phyloP scores from a whole-genome alignment of 2,113 vertebrate species.

The Rhizomys pruinosus region DNA sequence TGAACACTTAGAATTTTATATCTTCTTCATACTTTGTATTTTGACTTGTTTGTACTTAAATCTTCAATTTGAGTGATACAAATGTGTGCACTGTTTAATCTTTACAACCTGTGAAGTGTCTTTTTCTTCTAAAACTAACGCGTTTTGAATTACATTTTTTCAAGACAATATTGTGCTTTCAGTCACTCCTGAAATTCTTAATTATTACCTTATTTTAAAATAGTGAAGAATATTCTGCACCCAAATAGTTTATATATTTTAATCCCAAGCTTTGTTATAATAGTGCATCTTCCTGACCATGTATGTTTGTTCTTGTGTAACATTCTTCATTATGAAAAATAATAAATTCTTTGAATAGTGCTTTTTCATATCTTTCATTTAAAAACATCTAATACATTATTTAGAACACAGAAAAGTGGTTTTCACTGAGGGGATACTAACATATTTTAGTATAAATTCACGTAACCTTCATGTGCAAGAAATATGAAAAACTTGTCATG shows the following conservation, averaged over 20 bases:
- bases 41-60: background rate
- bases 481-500: background rate
- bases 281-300: background rate
- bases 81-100: background rate
- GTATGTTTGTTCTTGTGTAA: background rate
- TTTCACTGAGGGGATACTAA: background rate
- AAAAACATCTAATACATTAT: background rate
- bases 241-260: background rate
- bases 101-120: background rate
- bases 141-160: conserved; percentile 39
- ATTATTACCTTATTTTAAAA: no score
- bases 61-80: background rate
- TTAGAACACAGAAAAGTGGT: background rate
- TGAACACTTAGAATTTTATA: background rate
- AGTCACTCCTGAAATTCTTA: conserved; percentile 34
- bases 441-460: background rate
- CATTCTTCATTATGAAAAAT: background rate
- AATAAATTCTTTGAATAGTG: background rate
- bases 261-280: background rate
- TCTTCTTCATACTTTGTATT: conserved; percentile 45
- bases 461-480: background rate
- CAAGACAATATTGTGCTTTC: background rate
- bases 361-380: background rate
- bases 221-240: background rate
- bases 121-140: background rate